Percentiles rank a stretch among this genome's conserved stretches.
Evolutionary conservation across 2,797 vertebrate species (phyloP).

Genomic region (Hybognathus amarus): DNA sequence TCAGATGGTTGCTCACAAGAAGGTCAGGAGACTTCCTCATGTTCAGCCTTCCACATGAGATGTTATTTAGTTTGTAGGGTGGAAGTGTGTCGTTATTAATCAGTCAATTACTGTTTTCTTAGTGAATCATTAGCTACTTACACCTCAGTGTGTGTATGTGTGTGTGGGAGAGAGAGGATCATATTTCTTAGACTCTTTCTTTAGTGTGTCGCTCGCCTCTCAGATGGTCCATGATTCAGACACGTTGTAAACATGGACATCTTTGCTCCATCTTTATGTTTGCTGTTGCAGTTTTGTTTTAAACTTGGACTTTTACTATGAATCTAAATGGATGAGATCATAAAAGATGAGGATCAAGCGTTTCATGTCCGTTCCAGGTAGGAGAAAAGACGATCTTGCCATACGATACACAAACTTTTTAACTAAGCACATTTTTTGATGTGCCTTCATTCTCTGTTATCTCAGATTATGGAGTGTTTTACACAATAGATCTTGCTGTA

Average conservation of each 20-base stretch:
- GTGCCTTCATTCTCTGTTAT: neutral
- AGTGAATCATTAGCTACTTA: constrained; percentile 10
- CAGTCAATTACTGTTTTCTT: constrained; percentile 9
- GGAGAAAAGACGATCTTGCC: neutral
- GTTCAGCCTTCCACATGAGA: neutral
- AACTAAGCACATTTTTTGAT: neutral
- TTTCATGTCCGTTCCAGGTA: constrained; percentile 59
- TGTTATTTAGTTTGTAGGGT: neutral
- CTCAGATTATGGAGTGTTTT: neutral
- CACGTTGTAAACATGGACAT: neutral
- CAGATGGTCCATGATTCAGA: constrained; percentile 5
- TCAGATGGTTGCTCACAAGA: neutral
- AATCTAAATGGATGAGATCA: constrained; percentile 43
- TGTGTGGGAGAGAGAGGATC: neutral
- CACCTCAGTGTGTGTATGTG: neutral
- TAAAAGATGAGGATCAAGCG: constrained; percentile 56
- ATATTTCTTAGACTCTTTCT: constrained; percentile 32
- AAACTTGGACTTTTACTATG: constrained; percentile 47
- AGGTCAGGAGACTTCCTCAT: constrained; percentile 17
- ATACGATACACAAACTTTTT: neutral
- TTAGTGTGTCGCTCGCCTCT: neutral
- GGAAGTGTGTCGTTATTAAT: constrained; percentile 5
- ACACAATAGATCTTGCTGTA: neutral
- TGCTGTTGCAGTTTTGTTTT: neutral
- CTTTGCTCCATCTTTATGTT: neutral